Conservation (phyloP, 2,113 vertebrate genomes). For the Nansenia antarctica region DNA sequence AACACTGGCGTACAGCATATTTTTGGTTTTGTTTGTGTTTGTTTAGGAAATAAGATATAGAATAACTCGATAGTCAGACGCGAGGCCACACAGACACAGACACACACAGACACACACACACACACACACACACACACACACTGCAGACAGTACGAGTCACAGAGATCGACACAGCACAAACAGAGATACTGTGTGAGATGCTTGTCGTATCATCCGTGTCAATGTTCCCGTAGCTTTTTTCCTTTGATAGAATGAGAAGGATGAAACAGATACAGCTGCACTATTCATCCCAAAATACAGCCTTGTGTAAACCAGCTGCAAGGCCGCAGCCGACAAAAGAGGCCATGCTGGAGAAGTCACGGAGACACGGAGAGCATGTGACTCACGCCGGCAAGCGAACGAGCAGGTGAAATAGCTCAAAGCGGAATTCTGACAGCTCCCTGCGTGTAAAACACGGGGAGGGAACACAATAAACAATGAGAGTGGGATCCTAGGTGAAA, state of each 20-base stretch:
- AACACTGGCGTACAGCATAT: background rate
- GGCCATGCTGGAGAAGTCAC: slow-evolving; percentile 14
- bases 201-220: slow-evolving; percentile 25
- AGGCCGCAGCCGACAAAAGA: background rate
- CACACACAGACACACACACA: slow-evolving; percentile 2
- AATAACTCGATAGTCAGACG: too few relatives aligned
- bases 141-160: too few relatives aligned
- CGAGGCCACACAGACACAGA: slow-evolving; percentile 13
- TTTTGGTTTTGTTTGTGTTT: too few relatives aligned
- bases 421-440: slow-evolving; percentile 5
- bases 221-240: slow-evolving; percentile 5
- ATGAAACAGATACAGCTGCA: slow-evolving; percentile 5
- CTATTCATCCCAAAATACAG: slow-evolving; percentile 34
- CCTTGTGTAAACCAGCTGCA: slow-evolving; percentile 23
- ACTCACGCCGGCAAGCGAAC: background rate
- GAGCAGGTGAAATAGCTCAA: slow-evolving; percentile 30
- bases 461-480: background rate
- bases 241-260: slow-evolving; percentile 31
- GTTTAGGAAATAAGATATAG: too few relatives aligned
- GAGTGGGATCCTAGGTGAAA: slow-evolving; percentile 38
- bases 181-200: background rate
- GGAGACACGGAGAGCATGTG: background rate
- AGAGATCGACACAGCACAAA: too few relatives aligned
- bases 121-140: slow-evolving; percentile 2
- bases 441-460: slow-evolving; percentile 5